Evolutionary conservation across 2,888 invertebrate genomes (phyloP), one percentile per base, ranked within the genome.

Genomic region (Disparrhopalites patrizii): DNA sequence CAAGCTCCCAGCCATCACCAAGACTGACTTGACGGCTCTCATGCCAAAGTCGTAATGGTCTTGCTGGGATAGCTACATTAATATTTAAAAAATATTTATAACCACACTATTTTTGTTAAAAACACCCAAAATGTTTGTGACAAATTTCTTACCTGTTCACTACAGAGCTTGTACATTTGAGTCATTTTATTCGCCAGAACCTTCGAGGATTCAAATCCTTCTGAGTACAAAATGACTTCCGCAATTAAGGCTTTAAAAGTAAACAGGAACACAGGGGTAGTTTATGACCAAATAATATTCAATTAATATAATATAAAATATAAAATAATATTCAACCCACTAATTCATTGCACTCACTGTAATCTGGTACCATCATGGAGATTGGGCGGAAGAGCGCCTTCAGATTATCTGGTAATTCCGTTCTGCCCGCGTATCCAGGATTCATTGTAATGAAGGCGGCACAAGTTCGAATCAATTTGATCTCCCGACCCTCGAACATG

Each of bases 1-100:
- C 15, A 94, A 78, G 0, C 90, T 86, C 0, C 94, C 94, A 0
- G 94, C 94, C 93, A 93, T 93, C 1, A 93, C 92, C 76, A 94
- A 80, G 1, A 94, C 93, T 77, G 81, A 93, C 78, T 95, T 95
- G 0, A 95, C 93, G 0, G 95, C 94, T 70, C 95, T 83, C 93
- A 94, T 93, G 38, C 91, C 91, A 76, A 93, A 93, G 79, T 94
- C 93, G 77, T 94, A 94, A 77, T 94, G 93, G 77, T 93, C 89
- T 77, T 81, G 80, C 67, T 80, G 80, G 13, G 62, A 65, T 4
- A 63, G 23, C 60, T 58, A 28, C 13, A 54, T 38, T 3, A 23
- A 33, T 56, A n/a, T 27, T 56, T 20, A 28, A 10, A 15, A 10
- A 5, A 56, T 23, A 33, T n/a, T 10, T 7, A 15, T 8, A 33